phyloP scores from a whole-genome alignment of 2,113 vertebrate genomes.

The Neotoma lepida region DNA sequence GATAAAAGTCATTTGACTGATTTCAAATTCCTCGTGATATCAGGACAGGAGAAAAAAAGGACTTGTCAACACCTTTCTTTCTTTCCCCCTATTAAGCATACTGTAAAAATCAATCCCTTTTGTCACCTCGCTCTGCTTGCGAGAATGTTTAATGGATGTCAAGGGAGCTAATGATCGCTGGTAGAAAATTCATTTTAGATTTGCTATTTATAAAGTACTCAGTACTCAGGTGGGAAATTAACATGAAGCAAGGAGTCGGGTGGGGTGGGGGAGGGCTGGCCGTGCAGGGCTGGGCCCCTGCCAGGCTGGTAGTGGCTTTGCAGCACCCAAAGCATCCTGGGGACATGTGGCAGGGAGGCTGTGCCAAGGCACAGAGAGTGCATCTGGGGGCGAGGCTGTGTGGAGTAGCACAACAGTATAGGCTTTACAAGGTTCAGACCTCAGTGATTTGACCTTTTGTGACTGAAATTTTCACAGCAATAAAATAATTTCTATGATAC shows the following conservation, averaged over 20 bases:
- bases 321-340: neutral
- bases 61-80: conserved; percentile 87
- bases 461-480: conserved; percentile 26
- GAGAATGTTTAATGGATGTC: conserved; percentile 90
- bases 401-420: neutral
- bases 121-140: conserved; percentile 89
- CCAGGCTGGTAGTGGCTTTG: conserved; percentile 52
- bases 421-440: neutral
- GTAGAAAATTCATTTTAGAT: conserved; percentile 91
- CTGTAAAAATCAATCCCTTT: conserved; percentile 91
- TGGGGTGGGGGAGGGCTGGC: conserved; percentile 65
- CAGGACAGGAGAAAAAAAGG: conserved; percentile 72
- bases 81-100: conserved; percentile 83
- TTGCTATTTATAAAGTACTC: conserved; percentile 91
- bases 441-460: neutral
- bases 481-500: conserved; percentile 33
- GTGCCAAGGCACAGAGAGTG: neutral
- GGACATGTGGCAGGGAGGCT: neutral
- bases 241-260: conserved; percentile 83
- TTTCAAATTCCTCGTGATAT: conserved; percentile 76
- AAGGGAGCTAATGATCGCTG: conserved; percentile 90
- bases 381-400: fast-evolving
- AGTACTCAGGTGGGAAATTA: conserved; percentile 91
- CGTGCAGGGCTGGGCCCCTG: conserved; percentile 34
- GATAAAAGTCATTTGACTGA: conserved; percentile 66